These are phyloP conservation scores for Ichneumon xanthorius DNA, from an alignment of 2,888 invertebrate species.

Conservation along the genomic window DNA sequence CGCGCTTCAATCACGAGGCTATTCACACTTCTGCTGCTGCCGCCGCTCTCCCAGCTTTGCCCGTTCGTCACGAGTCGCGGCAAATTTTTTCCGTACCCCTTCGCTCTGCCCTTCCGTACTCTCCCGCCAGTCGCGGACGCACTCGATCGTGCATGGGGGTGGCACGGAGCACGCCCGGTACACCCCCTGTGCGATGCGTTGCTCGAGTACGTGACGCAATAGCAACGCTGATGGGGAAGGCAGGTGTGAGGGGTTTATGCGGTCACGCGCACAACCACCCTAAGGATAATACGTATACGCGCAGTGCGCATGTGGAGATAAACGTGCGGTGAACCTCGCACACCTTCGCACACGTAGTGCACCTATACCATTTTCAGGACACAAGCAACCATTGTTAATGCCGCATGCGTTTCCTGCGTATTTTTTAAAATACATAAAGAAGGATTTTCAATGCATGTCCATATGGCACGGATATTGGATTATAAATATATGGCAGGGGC, in stretches of 20 bases:
- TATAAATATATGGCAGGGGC: no score
- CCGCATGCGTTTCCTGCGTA: no score
- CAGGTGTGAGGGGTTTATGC: constrained; percentile 74
- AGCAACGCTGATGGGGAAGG: constrained; percentile 68
- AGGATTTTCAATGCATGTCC: no score
- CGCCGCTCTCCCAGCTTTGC: neutral
- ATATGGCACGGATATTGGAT: no score
- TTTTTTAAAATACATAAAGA: no score
- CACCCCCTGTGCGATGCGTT: constrained; percentile 60
- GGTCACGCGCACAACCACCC: constrained; percentile 45
- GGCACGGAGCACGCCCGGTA: constrained; percentile 29
- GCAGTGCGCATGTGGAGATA: constrained; percentile 20
- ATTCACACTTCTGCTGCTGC: neutral
- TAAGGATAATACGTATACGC: neutral
- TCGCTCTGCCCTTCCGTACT: constrained; percentile 31
- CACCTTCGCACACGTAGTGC: neutral
- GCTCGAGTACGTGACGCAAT: constrained; percentile 72
- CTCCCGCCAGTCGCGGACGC: constrained; percentile 49
- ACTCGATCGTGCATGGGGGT: constrained; percentile 59
- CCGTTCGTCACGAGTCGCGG: constrained; percentile 4
- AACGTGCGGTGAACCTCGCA: constrained; percentile 35
- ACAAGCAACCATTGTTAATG: no score
- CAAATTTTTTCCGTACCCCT: constrained; percentile 23
- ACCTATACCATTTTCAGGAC: no score
- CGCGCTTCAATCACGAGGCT: neutral